Evolutionary conservation across 2,113 vertebrate species (phyloP).

Genomic region (Oenanthe melanoleuca): DNA sequence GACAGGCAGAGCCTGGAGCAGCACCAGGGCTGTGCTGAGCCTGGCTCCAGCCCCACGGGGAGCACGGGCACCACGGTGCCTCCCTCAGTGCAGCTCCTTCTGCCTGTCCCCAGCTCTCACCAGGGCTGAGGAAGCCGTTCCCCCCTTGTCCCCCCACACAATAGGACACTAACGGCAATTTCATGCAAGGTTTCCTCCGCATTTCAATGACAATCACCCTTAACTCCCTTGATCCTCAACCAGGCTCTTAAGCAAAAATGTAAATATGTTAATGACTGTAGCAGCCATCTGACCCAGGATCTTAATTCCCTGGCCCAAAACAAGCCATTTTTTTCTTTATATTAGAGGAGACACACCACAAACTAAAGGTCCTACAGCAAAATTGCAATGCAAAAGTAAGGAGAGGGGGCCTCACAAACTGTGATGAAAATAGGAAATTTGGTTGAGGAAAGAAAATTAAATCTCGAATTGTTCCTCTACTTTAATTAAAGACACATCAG

Average conservation of each 20-base stretch:
- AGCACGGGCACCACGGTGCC: background rate
- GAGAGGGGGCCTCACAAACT: background rate
- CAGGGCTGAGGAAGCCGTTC: background rate
- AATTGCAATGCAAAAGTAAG: background rate
- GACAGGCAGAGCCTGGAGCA: background rate
- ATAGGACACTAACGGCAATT: constrained; percentile 73
- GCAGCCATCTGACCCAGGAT: constrained; percentile 49
- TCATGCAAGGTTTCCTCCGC: constrained; percentile 76
- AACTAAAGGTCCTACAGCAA: background rate
- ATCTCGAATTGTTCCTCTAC: constrained; percentile 38
- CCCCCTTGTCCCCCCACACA: constrained; percentile 2
- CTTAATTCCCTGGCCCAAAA: constrained; percentile 20
- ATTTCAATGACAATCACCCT: constrained; percentile 70
- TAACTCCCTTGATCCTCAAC: constrained; percentile 58
- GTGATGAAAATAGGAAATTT: background rate
- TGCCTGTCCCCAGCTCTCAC: background rate
- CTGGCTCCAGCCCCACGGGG: background rate
- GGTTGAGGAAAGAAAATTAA: background rate
- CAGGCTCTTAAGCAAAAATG: constrained; percentile 67
- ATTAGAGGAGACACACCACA: background rate
- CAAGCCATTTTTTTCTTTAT: background rate
- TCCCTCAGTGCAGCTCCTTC: background rate
- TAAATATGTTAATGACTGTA: constrained; percentile 63
- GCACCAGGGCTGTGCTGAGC: background rate
- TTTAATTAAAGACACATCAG: constrained; percentile 72